Percentiles rank a stretch among this genome's conserved stretches.
Evolutionary conservation across 2,888 invertebrate species (phyloP).

Genomic region (Pomacea canaliculata): DNA sequence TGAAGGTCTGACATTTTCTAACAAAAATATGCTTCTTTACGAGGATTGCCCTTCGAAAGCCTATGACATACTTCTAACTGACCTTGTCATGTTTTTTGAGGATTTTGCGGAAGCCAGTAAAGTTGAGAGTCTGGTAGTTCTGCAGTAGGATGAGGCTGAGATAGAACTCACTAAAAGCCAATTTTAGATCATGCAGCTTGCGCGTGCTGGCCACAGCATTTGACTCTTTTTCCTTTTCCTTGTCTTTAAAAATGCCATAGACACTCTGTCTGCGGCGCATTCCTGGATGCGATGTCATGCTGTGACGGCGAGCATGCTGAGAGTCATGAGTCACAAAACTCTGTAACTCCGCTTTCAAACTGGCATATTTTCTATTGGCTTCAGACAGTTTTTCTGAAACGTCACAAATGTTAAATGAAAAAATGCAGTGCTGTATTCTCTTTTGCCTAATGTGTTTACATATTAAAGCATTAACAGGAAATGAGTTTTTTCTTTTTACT

Average conservation of each 20-base stretch:
- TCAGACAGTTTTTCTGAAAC: constrained; percentile 92
- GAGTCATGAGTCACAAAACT: constrained; percentile 68
- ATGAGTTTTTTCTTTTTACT: too few species aligned
- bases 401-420: background rate
- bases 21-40: too few species aligned
- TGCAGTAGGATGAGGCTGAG: constrained; percentile 94
- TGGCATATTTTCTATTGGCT: constrained; percentile 94
- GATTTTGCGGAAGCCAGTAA: constrained; percentile 98
- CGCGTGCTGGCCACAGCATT: constrained; percentile 45
- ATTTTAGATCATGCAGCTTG: constrained; percentile 84
- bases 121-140: constrained; percentile 98
- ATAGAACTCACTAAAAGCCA: constrained; percentile 99
- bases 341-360: constrained; percentile 87
- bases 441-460: too few species aligned
- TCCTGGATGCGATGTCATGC: background rate
- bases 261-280: constrained; percentile 33
- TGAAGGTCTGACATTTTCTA: too few species aligned
- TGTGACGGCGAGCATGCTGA: constrained; percentile 39
- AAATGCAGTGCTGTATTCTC: too few species aligned
- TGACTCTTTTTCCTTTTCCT: constrained; percentile 48
- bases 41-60: too few species aligned
- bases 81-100: constrained; percentile 99
- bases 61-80: background rate
- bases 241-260: constrained; percentile 44
- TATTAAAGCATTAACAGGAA: too few species aligned